Base-by-base conservation (phyloP, 2,888 invertebrate genomes). In the Drosophila suboccidentalis region DNA sequence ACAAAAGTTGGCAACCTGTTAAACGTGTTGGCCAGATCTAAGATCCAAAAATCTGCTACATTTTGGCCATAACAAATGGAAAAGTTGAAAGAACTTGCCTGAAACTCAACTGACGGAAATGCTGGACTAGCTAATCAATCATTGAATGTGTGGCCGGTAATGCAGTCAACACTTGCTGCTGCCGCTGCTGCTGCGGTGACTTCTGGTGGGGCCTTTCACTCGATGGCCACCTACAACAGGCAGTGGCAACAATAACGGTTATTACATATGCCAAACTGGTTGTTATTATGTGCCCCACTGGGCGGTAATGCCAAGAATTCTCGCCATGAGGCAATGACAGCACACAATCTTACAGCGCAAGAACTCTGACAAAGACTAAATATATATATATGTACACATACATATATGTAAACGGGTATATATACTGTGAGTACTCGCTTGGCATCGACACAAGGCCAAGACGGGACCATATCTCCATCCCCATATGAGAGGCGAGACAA, bases 201-300 rank as follows among this genome's bases (percentile, higher is more conserved):
- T 55, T 10, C 29, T 57, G 36, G 55, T 57, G 49, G 39, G 22
- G 75, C 82, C 72, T 80, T 79, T 79, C 78, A 77, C 80, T 80
- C 57, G 65, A 9, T 60, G 64, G 44, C 79, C 79, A 79, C 81
- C 81, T 74, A 79, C 78, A 68, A 79, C 70, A 49, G 47, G 44
- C 62, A 54, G 49, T 43, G 6, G 58, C 36, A 63, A 43, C 57
- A 68, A 77, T 83, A 84, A 84, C 84, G 76, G 84, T 87, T 89
- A 86, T 86, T 75, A 80, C 83, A 86, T 82, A 80, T 82, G 69
- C 73, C 87, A 77, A 85, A 87, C 87, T 69, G 71, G 87, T 86
- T 88, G 67, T 36, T 60, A 34, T 29, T 78, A 55, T 59, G 34
- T 75, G 75, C 65, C 78, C 78, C 78, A 78, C 80, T 78, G 78